These are phyloP conservation scores for Callitettix versicolor DNA, from an alignment of 1,140 invertebrate genomes.

Conservation along the genomic window DNA sequence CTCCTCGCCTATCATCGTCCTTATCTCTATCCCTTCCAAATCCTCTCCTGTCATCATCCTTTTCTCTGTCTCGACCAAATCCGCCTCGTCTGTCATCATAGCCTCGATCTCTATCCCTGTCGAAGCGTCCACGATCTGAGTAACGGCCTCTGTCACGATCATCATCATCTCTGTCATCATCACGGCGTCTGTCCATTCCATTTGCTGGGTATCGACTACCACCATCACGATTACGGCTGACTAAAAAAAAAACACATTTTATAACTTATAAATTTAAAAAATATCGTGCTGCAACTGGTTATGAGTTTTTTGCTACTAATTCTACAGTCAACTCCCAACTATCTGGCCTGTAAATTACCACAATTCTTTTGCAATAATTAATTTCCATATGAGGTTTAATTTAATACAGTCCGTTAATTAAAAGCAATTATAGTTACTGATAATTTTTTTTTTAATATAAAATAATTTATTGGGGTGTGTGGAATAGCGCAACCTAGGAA, in stretches of 20 bases:
- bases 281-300: constrained; percentile 7
- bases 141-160: constrained; percentile 24
- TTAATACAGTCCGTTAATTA: too few species aligned
- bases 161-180: constrained; percentile 27
- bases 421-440: too few species aligned
- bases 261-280: not conserved
- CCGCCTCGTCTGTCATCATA: constrained; percentile 4
- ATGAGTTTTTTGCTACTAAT: not conserved
- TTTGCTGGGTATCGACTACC: constrained; percentile 15
- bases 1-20: not conserved
- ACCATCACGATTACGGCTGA: not conserved
- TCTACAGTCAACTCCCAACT: not conserved
- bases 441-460: too few species aligned
- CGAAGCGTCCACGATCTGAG: constrained; percentile 17
- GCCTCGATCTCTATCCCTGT: constrained; percentile 16
- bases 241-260: not conserved
- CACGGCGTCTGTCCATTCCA: constrained; percentile 8
- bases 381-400: too few species aligned
- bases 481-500: too few species aligned
- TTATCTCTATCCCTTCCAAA: not conserved
- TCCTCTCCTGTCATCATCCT: not conserved
- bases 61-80: not conserved
- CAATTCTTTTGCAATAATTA: not conserved
- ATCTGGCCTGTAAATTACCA: constrained; percentile 16
- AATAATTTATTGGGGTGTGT: too few species aligned